These are phyloP conservation scores for Madoqua kirkii DNA, from an alignment of 2,113 vertebrate species.

Conservation along the genomic window DNA sequence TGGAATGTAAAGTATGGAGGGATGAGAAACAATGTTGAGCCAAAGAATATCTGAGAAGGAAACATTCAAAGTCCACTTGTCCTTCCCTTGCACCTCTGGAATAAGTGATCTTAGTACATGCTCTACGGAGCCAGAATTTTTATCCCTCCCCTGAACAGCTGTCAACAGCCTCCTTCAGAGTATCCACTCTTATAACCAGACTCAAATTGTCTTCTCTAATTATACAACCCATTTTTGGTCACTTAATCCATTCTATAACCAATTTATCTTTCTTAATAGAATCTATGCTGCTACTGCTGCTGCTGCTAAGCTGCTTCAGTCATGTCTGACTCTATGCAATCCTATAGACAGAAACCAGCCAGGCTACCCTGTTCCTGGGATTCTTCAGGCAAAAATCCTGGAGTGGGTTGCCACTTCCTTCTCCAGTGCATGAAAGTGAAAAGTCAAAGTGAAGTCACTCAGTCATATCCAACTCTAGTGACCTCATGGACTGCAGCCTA, in stretches of 20 bases:
- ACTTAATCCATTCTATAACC: neutral
- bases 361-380: too few species aligned
- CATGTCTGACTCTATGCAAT: rapidly evolving
- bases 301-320: too few species aligned
- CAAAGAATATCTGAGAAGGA: too few species aligned
- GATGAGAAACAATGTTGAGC: neutral
- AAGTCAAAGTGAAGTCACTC: too few species aligned
- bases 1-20: neutral
- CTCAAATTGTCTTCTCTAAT: neutral
- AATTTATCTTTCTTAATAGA: neutral
- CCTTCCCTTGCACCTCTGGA: rapidly evolving
- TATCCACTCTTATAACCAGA: neutral
- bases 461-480: too few species aligned
- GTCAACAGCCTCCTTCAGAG: neutral
- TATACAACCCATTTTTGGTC: neutral
- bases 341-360: too few species aligned
- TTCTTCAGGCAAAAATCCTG: too few species aligned
- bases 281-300: too few species aligned
- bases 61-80: neutral
- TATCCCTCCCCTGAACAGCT: rapidly evolving
- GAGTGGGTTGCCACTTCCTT: too few species aligned
- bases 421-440: too few species aligned
- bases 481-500: too few species aligned
- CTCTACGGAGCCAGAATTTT: neutral
- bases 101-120: neutral